These are phyloP conservation scores for Diuraphis noxia DNA, from an alignment of 1,140 invertebrate genomes.

Conservation along the genomic window DNA sequence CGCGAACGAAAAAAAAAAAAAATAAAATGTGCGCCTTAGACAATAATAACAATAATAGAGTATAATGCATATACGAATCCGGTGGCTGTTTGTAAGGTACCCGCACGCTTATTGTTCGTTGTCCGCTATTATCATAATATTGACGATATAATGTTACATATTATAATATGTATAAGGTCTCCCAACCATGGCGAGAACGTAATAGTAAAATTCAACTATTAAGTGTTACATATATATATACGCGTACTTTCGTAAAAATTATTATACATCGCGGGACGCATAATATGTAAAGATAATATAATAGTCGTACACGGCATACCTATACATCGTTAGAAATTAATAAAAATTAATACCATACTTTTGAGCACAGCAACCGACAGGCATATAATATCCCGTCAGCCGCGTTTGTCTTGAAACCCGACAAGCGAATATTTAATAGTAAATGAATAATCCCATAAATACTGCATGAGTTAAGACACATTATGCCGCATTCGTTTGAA, in stretches of 20 bases:
- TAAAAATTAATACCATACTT: background rate
- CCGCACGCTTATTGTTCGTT: background rate
- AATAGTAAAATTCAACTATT: background rate
- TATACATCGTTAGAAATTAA: background rate
- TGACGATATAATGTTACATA: conserved; percentile 3
- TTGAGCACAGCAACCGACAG: background rate
- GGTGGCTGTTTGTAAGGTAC: background rate
- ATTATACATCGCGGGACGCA: background rate
- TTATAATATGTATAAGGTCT: background rate
- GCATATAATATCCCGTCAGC: background rate
- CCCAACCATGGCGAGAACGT: background rate
- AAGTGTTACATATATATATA: too few relatives aligned
- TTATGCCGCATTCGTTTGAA: background rate
- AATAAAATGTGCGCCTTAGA: background rate
- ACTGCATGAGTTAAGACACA: too few relatives aligned
- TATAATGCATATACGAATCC: background rate
- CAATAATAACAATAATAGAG: conserved; percentile 6
- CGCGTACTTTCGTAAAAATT: background rate
- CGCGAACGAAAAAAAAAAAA: background rate
- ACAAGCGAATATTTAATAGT: background rate
- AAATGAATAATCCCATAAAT: too few relatives aligned
- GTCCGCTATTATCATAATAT: background rate
- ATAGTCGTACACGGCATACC: background rate
- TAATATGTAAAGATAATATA: background rate
- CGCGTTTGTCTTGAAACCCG: background rate